These are phyloP conservation scores for Germaria angustata DNA, from an alignment of 2,888 invertebrate species.

Conservation along the genomic window DNA sequence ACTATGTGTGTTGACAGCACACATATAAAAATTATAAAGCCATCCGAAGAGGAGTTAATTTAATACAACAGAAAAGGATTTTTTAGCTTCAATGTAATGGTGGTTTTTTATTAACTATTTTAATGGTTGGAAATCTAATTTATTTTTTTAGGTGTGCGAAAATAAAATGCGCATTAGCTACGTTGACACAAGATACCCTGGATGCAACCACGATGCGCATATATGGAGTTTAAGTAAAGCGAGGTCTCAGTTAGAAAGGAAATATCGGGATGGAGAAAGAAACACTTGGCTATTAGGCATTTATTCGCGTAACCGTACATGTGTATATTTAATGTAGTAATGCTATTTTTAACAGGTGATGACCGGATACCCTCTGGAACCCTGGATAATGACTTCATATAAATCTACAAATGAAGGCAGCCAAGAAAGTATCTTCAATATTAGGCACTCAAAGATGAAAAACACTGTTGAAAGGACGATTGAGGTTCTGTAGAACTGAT, in stretches of 20 bases:
- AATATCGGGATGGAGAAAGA: slow-evolving; percentile 10
- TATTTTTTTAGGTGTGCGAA: slow-evolving; percentile 24
- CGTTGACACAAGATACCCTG: slow-evolving; percentile 6
- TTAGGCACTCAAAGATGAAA: not conserved
- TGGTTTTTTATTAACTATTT: slow-evolving; percentile 1
- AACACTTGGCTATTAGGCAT: slow-evolving; percentile 4
- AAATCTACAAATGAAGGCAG: not conserved
- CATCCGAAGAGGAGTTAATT: not conserved
- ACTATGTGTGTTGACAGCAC: not conserved
- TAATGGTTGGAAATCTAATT: not conserved
- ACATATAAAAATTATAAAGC: not conserved
- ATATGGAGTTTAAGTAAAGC: slow-evolving; percentile 28
- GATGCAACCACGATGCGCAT: slow-evolving; percentile 31
- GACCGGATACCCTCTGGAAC: not conserved
- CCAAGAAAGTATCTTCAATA: not conserved
- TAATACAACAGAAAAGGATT: not conserved
- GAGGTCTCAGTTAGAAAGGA: slow-evolving; percentile 14
- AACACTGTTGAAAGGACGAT: not conserved
- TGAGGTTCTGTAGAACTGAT: not conserved
- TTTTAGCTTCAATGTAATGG: slow-evolving; percentile 1
- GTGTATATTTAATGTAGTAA: not conserved
- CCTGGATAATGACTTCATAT: not conserved
- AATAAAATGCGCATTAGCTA: slow-evolving; percentile 23
- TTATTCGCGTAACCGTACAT: not conserved
- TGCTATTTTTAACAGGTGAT: slow-evolving; percentile 1